Percentiles rank a stretch among this genome's conserved stretches.
phyloP scores from a whole-genome alignment of 2,888 invertebrate species.

The Macaria notata region DNA sequence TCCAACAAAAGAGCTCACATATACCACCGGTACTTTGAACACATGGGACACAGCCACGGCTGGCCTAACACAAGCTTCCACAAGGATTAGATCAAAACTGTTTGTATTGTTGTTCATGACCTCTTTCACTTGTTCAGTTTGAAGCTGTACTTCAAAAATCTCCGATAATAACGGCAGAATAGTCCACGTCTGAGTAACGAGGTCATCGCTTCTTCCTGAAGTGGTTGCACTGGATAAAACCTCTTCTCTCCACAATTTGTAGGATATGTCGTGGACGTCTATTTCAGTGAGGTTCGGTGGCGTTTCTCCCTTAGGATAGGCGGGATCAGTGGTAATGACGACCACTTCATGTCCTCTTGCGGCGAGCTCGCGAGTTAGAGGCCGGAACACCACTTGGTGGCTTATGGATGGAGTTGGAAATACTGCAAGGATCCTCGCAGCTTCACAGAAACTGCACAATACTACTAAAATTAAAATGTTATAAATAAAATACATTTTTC shows the following conservation, averaged over 20 bases:
- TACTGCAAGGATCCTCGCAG: constrained; percentile 44
- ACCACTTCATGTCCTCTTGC: constrained; percentile 12
- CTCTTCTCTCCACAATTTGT: no score
- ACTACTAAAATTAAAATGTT: constrained; percentile 1
- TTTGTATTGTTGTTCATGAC: constrained; percentile 17
- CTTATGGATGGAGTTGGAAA: constrained; percentile 48
- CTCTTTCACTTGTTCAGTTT: constrained; percentile 20
- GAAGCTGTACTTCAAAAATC: constrained; percentile 24
- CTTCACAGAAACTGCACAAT: constrained; percentile 1
- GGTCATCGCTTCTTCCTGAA: neutral
- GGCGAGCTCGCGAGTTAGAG: constrained; percentile 47
- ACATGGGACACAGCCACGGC: constrained; percentile 30
- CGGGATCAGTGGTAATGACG: no score
- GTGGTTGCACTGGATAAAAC: no score
- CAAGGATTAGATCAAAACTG: constrained; percentile 34
- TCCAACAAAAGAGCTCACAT: neutral
- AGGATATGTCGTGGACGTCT: constrained; percentile 12
- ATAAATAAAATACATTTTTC: neutral
- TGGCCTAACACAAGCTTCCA: constrained; percentile 32
- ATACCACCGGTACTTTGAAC: constrained; percentile 33
- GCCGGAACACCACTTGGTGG: constrained; percentile 17
- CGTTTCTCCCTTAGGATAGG: neutral
- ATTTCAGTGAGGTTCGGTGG: constrained; percentile 46
- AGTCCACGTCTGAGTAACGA: constrained; percentile 12
- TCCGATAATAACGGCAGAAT: constrained; percentile 11